Evolutionary conservation across 2,113 vertebrate genomes (phyloP).

Genomic region (Dryoscopus gambensis): DNA sequence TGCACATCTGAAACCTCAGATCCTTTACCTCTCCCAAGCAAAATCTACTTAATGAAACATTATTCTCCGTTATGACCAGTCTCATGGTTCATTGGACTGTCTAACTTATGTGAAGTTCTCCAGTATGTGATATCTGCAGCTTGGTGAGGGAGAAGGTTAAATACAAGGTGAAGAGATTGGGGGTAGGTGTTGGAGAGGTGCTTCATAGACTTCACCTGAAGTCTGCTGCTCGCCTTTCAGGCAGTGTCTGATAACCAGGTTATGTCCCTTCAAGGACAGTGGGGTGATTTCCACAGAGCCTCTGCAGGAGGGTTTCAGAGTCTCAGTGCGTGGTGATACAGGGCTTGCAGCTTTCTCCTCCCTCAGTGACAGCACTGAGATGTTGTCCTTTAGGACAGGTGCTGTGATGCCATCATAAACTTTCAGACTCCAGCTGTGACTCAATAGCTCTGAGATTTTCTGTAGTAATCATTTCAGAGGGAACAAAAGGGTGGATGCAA

Average conservation of each 20-base stretch:
- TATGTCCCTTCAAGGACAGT: not conserved
- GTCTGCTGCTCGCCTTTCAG: not conserved
- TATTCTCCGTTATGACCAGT: not conserved
- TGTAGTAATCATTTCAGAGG: not conserved
- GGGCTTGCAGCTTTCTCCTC: not conserved
- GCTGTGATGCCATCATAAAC: not conserved
- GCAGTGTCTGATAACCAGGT: not conserved
- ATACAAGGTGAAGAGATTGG: not conserved
- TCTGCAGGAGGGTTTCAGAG: not conserved
- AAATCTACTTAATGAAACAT: not conserved
- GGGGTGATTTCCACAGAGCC: not conserved
- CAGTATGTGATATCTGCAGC: not conserved
- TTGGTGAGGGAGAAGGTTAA: not conserved
- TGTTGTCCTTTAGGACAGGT: not conserved
- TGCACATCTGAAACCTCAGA: not conserved
- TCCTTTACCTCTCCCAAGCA: not conserved
- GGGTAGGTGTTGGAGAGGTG: not conserved
- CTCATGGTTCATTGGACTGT: accelerated
- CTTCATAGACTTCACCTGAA: not conserved
- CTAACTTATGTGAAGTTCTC: not conserved
- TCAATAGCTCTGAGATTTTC: not conserved
- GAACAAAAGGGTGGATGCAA: not conserved
- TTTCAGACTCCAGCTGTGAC: not conserved
- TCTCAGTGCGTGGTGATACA: not conserved
- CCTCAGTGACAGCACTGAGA: not conserved